Percentiles rank a stretch among this genome's conserved stretches.
Conservation (phyloP, 1,140 invertebrate genomes). For the Drosophila bocqueti region DNA sequence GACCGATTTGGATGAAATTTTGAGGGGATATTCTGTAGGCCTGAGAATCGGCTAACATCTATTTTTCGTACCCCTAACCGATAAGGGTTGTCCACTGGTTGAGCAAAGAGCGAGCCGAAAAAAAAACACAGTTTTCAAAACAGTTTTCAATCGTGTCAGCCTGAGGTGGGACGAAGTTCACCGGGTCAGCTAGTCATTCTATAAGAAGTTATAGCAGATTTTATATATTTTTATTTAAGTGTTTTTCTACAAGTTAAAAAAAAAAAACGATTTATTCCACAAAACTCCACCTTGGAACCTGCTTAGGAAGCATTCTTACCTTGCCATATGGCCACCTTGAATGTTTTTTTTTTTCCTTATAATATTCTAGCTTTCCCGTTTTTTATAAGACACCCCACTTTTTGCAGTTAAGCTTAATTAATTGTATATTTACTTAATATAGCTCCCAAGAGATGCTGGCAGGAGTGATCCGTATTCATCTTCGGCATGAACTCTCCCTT, state of each 20-base stretch:
- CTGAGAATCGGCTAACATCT: too few relatives aligned
- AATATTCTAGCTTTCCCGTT: background rate
- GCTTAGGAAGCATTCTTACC: background rate
- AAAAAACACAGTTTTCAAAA: too few relatives aligned
- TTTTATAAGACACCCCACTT: background rate
- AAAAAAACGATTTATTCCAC: background rate
- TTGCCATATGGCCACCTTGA: background rate
- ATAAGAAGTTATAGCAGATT: background rate
- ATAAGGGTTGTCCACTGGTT: too few relatives aligned
- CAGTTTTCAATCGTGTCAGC: too few relatives aligned
- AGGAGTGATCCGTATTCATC: background rate
- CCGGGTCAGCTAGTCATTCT: too few relatives aligned
- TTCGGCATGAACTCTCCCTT: too few relatives aligned
- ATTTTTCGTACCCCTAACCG: too few relatives aligned
- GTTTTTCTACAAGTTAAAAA: background rate
- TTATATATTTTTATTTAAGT: background rate
- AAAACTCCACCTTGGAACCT: background rate
- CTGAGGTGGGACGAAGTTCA: too few relatives aligned
- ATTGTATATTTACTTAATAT: background rate
- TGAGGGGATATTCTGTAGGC: too few relatives aligned
- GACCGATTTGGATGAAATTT: too few relatives aligned
- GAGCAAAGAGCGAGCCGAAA: too few relatives aligned
- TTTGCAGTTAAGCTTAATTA: background rate
- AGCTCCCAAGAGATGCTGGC: background rate
- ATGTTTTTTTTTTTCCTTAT: too few relatives aligned